A percentile compares a stretch with the other conserved stretches of the same genome.
Conservation (phyloP, 2,888 invertebrate species). For the Bedellia somnulentella region DNA sequence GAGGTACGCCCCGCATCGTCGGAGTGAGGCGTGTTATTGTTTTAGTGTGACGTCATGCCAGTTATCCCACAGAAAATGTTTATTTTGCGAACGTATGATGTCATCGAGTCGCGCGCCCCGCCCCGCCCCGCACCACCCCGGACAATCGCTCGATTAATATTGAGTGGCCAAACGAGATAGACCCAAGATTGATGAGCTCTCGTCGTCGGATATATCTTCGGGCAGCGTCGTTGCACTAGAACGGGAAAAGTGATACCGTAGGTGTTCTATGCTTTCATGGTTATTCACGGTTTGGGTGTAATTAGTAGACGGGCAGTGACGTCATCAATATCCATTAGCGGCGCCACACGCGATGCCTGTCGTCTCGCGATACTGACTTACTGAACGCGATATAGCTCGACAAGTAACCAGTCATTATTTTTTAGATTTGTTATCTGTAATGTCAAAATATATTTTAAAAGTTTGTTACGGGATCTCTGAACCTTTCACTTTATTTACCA, state of each 20-base stretch:
- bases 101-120: constrained; percentile 19
- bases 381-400: too few species aligned
- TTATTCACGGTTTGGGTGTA: constrained; percentile 23
- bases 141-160: constrained; percentile 17
- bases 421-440: too few species aligned
- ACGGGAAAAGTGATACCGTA: constrained; percentile 15
- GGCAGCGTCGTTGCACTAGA: not conserved
- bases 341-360: constrained; percentile 50
- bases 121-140: too few species aligned
- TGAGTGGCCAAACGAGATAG: constrained; percentile 23
- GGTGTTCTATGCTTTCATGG: constrained; percentile 10
- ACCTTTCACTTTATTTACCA: too few species aligned
- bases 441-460: too few species aligned
- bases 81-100: constrained; percentile 23
- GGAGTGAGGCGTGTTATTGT: constrained; percentile 20
- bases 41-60: constrained; percentile 19
- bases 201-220: constrained; percentile 12
- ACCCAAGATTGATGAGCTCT: constrained; percentile 25
- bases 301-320: constrained; percentile 39
- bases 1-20: constrained; percentile 27
- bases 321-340: constrained; percentile 58
- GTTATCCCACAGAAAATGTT: constrained; percentile 6
- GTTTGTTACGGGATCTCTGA: too few species aligned
- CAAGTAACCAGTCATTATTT: too few species aligned
- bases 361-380: too few species aligned